phyloP scores from a whole-genome alignment of 2,113 vertebrate species.

The Antennarius striatus region DNA sequence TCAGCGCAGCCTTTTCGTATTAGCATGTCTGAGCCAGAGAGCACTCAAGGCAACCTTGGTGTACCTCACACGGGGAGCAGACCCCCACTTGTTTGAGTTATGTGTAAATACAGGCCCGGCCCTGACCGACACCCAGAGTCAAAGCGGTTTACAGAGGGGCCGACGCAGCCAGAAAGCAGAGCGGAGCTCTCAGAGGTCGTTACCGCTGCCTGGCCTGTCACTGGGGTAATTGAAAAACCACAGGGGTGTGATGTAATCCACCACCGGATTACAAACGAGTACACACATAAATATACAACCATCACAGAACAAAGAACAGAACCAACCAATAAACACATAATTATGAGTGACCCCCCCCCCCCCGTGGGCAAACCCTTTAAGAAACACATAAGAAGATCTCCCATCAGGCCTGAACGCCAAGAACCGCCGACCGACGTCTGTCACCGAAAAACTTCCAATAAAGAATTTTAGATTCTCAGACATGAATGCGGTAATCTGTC shows the following conservation, averaged over 20 bases:
- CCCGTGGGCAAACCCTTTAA: constrained; percentile 1
- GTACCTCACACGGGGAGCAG: constrained; percentile 66
- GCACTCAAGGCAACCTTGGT: constrained; percentile 54
- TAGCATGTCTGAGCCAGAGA: constrained; percentile 35
- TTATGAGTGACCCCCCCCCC: constrained; percentile 30
- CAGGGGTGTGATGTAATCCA: constrained; percentile 70
- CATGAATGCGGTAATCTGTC: too few relatives aligned
- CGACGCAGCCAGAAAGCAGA: constrained; percentile 59
- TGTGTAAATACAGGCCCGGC: constrained; percentile 71
- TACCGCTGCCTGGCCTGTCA: constrained; percentile 62
- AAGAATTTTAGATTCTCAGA: constrained; percentile 8
- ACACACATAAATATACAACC: constrained; percentile 64
- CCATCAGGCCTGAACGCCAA: background rate
- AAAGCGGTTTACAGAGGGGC: constrained; percentile 68
- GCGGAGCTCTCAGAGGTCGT: constrained; percentile 68
- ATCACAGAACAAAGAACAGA: constrained; percentile 35
- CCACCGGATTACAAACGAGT: constrained; percentile 51
- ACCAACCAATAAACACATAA: constrained; percentile 45
- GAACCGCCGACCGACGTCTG: background rate
- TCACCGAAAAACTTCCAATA: background rate
- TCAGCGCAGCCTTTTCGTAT: constrained; percentile 40
- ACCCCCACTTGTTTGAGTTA: constrained; percentile 68
- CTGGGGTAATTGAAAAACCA: constrained; percentile 61
- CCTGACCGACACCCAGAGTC: constrained; percentile 75
- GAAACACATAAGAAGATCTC: background rate